Conservation (phyloP, 2,797 vertebrate species). For the Taenioides sp. region DNA sequence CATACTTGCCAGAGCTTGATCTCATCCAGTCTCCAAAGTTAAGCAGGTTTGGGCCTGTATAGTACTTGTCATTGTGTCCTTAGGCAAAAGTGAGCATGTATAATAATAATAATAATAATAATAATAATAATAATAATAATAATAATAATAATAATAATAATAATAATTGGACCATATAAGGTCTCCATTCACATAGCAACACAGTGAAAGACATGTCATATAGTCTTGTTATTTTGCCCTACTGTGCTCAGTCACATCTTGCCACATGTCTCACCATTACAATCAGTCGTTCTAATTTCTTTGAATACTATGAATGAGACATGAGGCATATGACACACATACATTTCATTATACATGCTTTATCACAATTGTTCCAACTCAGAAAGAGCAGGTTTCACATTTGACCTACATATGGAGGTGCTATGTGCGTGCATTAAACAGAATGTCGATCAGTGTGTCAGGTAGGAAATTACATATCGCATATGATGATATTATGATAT, state of each 20-base stretch:
- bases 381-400: constrained; percentile 11
- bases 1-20: too few species aligned
- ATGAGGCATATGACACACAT: neutral
- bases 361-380: constrained; percentile 32
- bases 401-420: constrained; percentile 43
- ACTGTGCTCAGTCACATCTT: neutral
- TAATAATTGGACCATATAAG: neutral
- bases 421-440: constrained; percentile 20
- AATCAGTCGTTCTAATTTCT: neutral
- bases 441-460: constrained; percentile 33
- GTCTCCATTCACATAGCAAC: neutral
- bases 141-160: too few species aligned
- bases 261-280: neutral
- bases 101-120: too few species aligned
- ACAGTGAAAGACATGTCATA: neutral
- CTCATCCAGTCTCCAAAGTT: too few species aligned
- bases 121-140: too few species aligned
- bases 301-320: neutral
- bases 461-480: too few species aligned
- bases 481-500: too few species aligned
- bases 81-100: too few species aligned
- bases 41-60: too few species aligned
- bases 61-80: too few species aligned
- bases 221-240: neutral
- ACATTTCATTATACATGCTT: neutral